Conservation (phyloP, 2,113 vertebrate genomes). For the Dendrocopos noguchii region DNA sequence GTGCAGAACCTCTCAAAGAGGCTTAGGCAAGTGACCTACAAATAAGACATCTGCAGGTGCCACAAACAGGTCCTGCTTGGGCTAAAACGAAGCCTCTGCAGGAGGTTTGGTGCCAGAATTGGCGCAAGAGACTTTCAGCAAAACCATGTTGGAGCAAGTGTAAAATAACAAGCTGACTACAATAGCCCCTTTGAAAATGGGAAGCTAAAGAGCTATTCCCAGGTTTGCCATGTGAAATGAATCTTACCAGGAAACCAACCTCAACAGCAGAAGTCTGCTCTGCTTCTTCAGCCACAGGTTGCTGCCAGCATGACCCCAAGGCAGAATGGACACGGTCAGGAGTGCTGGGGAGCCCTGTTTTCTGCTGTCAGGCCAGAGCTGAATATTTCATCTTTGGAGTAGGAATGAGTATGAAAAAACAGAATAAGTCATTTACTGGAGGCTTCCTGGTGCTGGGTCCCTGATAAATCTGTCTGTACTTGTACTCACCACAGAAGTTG, state of each 20-base stretch:
- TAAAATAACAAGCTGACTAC: not conserved
- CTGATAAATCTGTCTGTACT: not conserved
- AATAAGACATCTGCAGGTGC: not conserved
- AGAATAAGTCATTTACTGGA: not conserved
- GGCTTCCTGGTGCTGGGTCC: not conserved
- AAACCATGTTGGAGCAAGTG: not conserved
- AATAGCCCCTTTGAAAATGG: not conserved
- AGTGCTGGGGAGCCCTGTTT: not conserved
- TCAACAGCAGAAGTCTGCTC: not conserved
- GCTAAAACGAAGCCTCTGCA: not conserved
- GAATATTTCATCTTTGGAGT: not conserved
- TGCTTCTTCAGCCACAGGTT: not conserved
- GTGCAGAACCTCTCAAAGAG: not conserved
- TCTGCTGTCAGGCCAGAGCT: not conserved
- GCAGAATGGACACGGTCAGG: not conserved
- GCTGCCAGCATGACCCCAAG: accelerated
- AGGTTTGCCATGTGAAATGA: not conserved
- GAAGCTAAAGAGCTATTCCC: not conserved
- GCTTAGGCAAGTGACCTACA: not conserved
- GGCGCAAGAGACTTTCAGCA: not conserved
- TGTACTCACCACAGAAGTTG: not conserved
- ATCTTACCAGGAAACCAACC: not conserved
- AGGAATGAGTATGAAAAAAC: not conserved
- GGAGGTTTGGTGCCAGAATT: not conserved
- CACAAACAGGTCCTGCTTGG: not conserved